These are phyloP conservation scores for Hippocampus kuda DNA, from an alignment of 2,797 vertebrate genomes.

Conservation along the genomic window DNA sequence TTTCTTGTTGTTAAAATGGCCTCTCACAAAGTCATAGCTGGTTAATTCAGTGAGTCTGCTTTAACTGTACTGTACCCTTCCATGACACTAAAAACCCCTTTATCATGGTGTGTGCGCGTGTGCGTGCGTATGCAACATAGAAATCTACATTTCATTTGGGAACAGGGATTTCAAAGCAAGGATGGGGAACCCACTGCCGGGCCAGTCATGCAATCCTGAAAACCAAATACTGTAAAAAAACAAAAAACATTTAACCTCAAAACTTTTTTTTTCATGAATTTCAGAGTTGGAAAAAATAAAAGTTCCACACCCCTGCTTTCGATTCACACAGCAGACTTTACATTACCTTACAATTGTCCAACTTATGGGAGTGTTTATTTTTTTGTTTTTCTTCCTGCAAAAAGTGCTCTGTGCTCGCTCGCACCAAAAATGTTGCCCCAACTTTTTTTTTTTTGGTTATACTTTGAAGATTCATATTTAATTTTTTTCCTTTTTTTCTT, in stretches of 20 bases:
- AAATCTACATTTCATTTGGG: conserved; percentile 59
- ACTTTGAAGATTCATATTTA: conserved; percentile 62
- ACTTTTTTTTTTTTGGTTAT: conserved; percentile 56
- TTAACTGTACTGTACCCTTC: conserved; percentile 47
- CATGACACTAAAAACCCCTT: conserved; percentile 81
- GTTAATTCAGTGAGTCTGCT: conserved; percentile 47
- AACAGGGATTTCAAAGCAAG: not conserved
- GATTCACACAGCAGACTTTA: conserved; percentile 49
- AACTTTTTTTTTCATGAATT: not conserved
- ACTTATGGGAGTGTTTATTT: conserved; percentile 49
- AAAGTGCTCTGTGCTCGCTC: conserved; percentile 46
- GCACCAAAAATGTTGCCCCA: conserved; percentile 65
- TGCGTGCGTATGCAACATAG: conserved; percentile 61
- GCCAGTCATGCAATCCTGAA: not conserved
- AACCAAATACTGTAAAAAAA: not conserved
- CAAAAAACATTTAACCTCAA: not conserved
- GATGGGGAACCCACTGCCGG: not conserved
- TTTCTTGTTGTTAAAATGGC: conserved; percentile 36
- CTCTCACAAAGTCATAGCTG: conserved; percentile 43
- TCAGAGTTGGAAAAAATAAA: not conserved
- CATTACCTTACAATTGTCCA: conserved; percentile 18
- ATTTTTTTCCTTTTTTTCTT: conserved; percentile 39
- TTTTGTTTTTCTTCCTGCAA: conserved; percentile 39
- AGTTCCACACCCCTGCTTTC: conserved; percentile 13
- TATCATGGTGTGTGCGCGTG: conserved; percentile 69